Evolutionary conservation across 2,797 vertebrate genomes (phyloP), one percentile per base, ranked within the genome.

Genomic region (Pristis pectinata): DNA sequence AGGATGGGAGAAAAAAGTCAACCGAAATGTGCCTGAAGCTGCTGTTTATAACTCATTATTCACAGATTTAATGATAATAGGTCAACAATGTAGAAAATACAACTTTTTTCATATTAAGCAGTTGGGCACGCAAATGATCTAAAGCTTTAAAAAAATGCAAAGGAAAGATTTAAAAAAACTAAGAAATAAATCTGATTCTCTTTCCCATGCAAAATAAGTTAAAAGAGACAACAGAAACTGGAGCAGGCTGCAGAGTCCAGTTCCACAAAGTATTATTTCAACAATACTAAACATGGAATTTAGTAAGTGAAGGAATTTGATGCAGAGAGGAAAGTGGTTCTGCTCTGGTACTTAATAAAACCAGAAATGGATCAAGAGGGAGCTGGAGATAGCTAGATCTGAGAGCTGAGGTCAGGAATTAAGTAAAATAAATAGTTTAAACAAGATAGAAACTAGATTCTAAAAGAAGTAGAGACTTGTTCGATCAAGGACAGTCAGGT

Each of bases 1-100:
- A 91, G 37, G 64, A 67, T 41, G 61, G 61, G 83, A n/a, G 61
- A 91, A 67, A 91, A 67, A 41, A 61, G 61, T 22, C 87, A 91
- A 24, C 87, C 61, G 91, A 64, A 67, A 41, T 91, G 59, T 24
- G 61, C 87, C 87, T 91, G 61, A 91, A 67, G 87, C 87, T 22
- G 19, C 56, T 64, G 61, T 67, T 17, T 11, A 37, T 22, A 91
- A 67, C 59, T 91, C 87, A 91, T 61, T 37, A 67, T 91, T 91
- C 87, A 67, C n/a, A 19, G 59, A 67, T 91, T 91, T 91, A 91
- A 91, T 67, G 87, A 67, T 67, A 91, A 91, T 67, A 67, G 87
- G 91, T 91, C 61, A 91, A 91, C 37, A 37, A 91, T 67, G 59
- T 91, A 91, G 61, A 91, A 91, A 91, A 91, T 91, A 22, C n/a